phyloP scores from a whole-genome alignment of 2,797 vertebrate species.

The Malurus splendens region DNA sequence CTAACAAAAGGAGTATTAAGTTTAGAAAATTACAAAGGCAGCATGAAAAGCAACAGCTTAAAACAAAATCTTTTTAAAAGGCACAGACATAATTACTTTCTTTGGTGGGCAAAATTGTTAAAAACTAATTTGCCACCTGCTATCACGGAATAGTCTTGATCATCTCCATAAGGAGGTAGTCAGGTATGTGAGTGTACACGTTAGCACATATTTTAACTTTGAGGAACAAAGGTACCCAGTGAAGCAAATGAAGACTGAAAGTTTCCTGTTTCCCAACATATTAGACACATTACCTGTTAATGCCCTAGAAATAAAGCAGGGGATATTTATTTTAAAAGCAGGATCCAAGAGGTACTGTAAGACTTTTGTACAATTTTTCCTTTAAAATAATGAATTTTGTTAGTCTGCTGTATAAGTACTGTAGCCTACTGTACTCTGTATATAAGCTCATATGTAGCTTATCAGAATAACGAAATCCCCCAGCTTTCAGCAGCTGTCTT shows the following conservation, averaged over 20 bases:
- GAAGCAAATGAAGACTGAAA: background rate
- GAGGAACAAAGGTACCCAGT: background rate
- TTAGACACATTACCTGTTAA: background rate
- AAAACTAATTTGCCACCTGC: conserved; percentile 37
- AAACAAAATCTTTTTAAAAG: background rate
- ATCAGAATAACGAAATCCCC: background rate
- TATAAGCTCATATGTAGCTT: background rate
- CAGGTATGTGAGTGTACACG: background rate
- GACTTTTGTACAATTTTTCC: background rate
- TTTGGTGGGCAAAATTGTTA: background rate
- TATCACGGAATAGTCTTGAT: background rate
- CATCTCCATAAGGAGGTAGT: background rate
- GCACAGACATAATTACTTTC: background rate
- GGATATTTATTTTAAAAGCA: background rate
- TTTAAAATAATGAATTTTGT: background rate
- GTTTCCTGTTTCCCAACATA: background rate
- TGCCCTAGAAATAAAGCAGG: background rate
- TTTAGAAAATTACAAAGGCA: background rate
- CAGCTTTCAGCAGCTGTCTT: background rate
- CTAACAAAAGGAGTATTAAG: background rate
- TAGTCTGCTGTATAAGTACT: background rate
- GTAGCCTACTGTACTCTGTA: background rate
- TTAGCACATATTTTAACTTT: background rate
- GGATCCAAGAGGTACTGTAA: background rate
- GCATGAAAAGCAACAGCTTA: background rate